A percentile compares a stretch with the other conserved stretches of the same genome.
phyloP scores from a whole-genome alignment of 2,113 vertebrate genomes.

The Cromileptes altivelis region DNA sequence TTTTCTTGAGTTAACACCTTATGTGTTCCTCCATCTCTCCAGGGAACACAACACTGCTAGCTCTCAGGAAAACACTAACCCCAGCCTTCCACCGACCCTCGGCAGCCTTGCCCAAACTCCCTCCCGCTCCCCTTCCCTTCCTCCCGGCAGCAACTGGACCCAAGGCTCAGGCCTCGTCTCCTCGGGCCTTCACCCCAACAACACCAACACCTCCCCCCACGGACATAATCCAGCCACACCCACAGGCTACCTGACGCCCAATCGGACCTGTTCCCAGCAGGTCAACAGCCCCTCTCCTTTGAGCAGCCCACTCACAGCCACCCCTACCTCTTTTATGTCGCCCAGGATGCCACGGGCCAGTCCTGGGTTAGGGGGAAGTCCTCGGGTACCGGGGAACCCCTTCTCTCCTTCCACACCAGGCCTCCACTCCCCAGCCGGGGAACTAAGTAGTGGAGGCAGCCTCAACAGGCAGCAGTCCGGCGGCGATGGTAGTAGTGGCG shows the following conservation, averaged over 20 bases:
- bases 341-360: slow-evolving; percentile 90
- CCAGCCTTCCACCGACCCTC: slow-evolving; percentile 87
- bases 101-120: slow-evolving; percentile 87
- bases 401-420: slow-evolving; percentile 91
- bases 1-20: neutral
- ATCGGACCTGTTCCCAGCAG: slow-evolving; percentile 79
- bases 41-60: slow-evolving; percentile 97
- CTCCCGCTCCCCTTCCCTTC: slow-evolving; percentile 86
- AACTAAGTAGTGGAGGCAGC: slow-evolving; percentile 70
- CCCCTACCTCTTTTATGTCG: slow-evolving; percentile 93
- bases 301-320: slow-evolving; percentile 89
- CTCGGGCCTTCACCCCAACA: slow-evolving; percentile 85
- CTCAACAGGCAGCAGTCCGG: slow-evolving; percentile 86
- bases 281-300: slow-evolving; percentile 87
- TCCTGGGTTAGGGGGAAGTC: slow-evolving; percentile 88
- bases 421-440: slow-evolving; percentile 89
- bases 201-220: slow-evolving; percentile 83
- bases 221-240: slow-evolving; percentile 75
- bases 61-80: slow-evolving; percentile 95
- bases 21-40: neutral
- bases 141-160: slow-evolving; percentile 78
- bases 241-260: slow-evolving; percentile 80
- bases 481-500: slow-evolving; percentile 75
- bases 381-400: slow-evolving; percentile 88
- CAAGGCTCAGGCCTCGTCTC: slow-evolving; percentile 77